Conservation (phyloP, 2,797 vertebrate genomes). For the Nyctalus aviator region DNA sequence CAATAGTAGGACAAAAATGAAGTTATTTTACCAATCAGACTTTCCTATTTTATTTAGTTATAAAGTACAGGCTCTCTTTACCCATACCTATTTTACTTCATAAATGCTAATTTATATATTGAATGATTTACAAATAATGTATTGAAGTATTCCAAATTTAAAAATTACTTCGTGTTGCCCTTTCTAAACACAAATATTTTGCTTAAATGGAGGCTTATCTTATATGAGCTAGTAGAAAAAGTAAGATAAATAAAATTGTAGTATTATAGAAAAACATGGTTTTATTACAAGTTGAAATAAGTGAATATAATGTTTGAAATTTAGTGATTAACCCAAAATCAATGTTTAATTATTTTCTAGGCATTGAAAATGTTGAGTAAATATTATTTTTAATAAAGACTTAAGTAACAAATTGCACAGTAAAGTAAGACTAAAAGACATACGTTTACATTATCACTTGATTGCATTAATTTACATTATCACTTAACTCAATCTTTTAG, state of each 20-base stretch:
- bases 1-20: background rate
- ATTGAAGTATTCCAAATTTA: background rate
- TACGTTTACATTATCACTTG: background rate
- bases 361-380: background rate
- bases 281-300: conserved; percentile 16
- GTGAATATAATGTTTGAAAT: conserved; percentile 20
- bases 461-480: background rate
- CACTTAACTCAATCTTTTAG: background rate
- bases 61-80: background rate
- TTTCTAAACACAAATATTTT: background rate
- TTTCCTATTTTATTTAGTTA: background rate
- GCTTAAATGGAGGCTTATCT: background rate
- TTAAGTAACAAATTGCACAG: background rate
- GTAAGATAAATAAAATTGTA: background rate
- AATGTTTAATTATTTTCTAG: background rate
- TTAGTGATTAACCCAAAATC: background rate
- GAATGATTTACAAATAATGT: conserved; percentile 23
- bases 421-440: background rate
- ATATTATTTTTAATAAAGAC: background rate
- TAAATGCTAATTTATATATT: conserved; percentile 1
- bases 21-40: background rate
- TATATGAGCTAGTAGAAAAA: background rate
- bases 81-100: background rate
- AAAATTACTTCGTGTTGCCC: background rate
- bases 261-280: background rate